Evolutionary conservation across 2,888 invertebrate species (phyloP).

Genomic region (Drosophila macrothrix): DNA sequence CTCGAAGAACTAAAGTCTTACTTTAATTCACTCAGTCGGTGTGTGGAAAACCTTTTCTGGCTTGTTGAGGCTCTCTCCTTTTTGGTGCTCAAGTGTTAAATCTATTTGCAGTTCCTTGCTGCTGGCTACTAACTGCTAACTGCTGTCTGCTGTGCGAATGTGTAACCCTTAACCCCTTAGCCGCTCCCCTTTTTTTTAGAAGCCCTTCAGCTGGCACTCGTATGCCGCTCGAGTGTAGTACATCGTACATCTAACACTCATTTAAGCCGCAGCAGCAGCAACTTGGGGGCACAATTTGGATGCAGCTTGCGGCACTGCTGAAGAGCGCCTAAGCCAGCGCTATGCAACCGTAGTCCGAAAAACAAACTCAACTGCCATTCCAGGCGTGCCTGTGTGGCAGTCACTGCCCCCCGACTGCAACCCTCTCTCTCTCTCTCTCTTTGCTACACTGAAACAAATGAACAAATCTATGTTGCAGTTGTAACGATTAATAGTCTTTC

Average conservation of each 20-base stretch:
- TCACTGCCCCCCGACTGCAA: background rate
- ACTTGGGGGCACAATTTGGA: constrained; percentile 12
- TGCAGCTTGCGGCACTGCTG: constrained; percentile 1
- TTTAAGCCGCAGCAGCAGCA: constrained; percentile 40
- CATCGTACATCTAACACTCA: constrained; percentile 61
- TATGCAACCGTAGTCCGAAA: constrained; percentile 51
- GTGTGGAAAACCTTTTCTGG: constrained; percentile 26
- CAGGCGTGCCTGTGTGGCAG: constrained; percentile 50
- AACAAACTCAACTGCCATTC: constrained; percentile 64
- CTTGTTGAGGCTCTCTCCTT: constrained; percentile 29
- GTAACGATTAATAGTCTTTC: background rate
- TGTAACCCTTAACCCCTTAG: constrained; percentile 3
- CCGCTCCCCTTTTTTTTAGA: background rate
- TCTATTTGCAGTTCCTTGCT: constrained; percentile 62
- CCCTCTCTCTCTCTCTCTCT: background rate
- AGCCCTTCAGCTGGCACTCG: constrained; percentile 18
- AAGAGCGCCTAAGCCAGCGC: constrained; percentile 46
- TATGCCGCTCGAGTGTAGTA: constrained; percentile 33
- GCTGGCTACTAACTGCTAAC: constrained; percentile 57
- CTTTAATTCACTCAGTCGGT: constrained; percentile 28
- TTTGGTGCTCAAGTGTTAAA: constrained; percentile 58
- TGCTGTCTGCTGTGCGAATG: constrained; percentile 22
- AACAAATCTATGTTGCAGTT: background rate
- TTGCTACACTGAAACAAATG: constrained; percentile 2
- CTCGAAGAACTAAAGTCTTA: constrained; percentile 24